A percentile compares a stretch with the other conserved stretches of the same genome.
These are phyloP conservation scores for Callipepla californica DNA, from an alignment of 2,113 vertebrate genomes.

Conservation along the genomic window DNA sequence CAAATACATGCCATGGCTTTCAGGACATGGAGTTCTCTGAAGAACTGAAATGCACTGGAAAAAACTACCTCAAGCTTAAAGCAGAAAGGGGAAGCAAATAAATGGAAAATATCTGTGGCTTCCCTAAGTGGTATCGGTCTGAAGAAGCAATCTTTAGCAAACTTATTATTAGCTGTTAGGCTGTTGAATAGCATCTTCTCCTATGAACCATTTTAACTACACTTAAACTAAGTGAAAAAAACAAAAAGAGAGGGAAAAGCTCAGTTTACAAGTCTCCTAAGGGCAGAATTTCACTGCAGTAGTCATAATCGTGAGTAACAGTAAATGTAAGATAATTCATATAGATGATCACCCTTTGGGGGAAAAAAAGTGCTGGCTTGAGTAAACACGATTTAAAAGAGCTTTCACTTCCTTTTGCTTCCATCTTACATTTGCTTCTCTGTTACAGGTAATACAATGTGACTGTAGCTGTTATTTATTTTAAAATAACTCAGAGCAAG, in stretches of 20 bases:
- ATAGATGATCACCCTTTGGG: slow-evolving; percentile 16
- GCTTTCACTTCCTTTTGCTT: slow-evolving; percentile 9
- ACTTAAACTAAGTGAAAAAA: slow-evolving; percentile 18
- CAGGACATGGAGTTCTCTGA: background rate
- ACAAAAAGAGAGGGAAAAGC: background rate
- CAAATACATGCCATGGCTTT: background rate
- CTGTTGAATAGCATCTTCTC: slow-evolving; percentile 23
- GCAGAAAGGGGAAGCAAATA: background rate
- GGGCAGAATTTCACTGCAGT: slow-evolving; percentile 1
- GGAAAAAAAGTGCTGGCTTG: background rate
- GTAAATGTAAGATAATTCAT: slow-evolving; percentile 41
- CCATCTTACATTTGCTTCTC: background rate
- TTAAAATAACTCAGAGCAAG: slow-evolving; percentile 32
- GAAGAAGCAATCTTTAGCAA: slow-evolving; percentile 1
- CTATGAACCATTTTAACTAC: background rate
- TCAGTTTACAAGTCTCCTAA: slow-evolving; percentile 44
- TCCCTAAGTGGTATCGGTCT: background rate
- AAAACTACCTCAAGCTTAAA: background rate
- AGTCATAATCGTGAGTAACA: background rate
- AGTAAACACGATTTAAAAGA: slow-evolving; percentile 34
- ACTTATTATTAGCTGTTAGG: slow-evolving; percentile 18
- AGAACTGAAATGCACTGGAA: background rate
- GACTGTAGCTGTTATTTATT: slow-evolving; percentile 11
- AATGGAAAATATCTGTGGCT: background rate
- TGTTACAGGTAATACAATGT: background rate